Percentiles rank a stretch among this genome's conserved stretches.
Evolutionary conservation across 2,113 vertebrate genomes (phyloP).

Genomic region (Ia io): DNA sequence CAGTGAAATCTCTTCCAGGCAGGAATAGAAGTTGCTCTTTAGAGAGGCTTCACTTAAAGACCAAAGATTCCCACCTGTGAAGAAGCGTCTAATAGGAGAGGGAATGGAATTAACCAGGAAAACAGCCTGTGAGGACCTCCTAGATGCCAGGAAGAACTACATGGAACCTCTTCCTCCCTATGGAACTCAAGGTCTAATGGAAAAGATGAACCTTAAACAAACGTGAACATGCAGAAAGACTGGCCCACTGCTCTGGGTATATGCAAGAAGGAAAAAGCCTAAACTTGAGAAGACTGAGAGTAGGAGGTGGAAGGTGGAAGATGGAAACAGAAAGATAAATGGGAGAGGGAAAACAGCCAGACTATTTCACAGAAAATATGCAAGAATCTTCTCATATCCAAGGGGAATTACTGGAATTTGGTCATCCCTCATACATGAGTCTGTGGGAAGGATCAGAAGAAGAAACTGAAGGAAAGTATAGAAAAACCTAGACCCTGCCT

Average conservation of each 20-base stretch:
- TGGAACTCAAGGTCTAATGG: neutral
- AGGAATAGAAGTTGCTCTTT: neutral
- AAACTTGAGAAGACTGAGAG: neutral
- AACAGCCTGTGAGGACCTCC: neutral
- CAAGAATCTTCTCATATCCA: neutral
- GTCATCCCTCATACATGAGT: neutral
- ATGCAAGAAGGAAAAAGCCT: neutral
- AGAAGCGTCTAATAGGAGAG: neutral
- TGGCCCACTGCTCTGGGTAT: neutral
- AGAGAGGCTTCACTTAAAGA: neutral
- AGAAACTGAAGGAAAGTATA: neutral
- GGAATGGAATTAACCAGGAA: neutral
- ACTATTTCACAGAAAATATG: neutral
- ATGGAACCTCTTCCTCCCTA: neutral
- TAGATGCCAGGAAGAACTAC: neutral
- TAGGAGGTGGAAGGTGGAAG: neutral
- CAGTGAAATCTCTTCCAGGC: neutral
- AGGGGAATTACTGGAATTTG: neutral
- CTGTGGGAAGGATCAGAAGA: neutral
- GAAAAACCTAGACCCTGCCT: neutral
- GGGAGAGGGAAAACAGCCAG: neutral
- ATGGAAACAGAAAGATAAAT: neutral
- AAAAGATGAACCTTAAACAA: neutral
- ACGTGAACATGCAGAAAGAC: neutral
- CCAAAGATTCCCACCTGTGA: neutral